Percentiles rank a stretch among this genome's conserved stretches.
phyloP scores from a whole-genome alignment of 2,113 vertebrate species.

The Muscicapa adusta region DNA sequence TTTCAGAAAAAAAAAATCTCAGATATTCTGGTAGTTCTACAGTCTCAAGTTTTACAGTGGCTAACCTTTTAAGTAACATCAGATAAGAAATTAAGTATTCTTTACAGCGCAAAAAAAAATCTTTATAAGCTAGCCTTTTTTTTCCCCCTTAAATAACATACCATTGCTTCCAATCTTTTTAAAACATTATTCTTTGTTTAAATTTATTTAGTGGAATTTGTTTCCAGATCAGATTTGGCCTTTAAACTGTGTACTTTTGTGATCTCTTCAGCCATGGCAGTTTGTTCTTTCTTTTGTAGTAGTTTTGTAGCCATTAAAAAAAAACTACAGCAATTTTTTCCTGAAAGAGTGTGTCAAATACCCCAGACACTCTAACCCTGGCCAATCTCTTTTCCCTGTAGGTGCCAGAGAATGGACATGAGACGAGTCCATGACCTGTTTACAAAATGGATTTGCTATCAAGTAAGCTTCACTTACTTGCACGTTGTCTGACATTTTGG shows the following conservation, averaged over 20 bases:
- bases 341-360: neutral
- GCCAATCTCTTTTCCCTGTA: neutral
- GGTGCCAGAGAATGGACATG: neutral
- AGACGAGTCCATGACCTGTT: neutral
- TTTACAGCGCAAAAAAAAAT: neutral
- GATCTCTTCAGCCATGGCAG: neutral
- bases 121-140: neutral
- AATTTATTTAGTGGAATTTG: neutral
- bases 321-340: neutral
- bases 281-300: neutral
- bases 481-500: neutral
- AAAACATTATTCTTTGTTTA: neutral
- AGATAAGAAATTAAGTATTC: neutral
- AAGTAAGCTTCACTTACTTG: neutral
- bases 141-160: neutral
- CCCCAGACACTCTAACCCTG: neutral
- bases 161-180: neutral
- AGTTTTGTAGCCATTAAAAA: neutral
- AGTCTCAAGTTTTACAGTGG: neutral
- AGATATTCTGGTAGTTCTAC: neutral
- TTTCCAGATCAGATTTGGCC: neutral
- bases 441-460: neutral
- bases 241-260: neutral
- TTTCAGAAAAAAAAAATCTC: neutral
- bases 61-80: neutral